phyloP scores from a whole-genome alignment of 2,113 vertebrate species.

The Microcebus lehilahytsara region DNA sequence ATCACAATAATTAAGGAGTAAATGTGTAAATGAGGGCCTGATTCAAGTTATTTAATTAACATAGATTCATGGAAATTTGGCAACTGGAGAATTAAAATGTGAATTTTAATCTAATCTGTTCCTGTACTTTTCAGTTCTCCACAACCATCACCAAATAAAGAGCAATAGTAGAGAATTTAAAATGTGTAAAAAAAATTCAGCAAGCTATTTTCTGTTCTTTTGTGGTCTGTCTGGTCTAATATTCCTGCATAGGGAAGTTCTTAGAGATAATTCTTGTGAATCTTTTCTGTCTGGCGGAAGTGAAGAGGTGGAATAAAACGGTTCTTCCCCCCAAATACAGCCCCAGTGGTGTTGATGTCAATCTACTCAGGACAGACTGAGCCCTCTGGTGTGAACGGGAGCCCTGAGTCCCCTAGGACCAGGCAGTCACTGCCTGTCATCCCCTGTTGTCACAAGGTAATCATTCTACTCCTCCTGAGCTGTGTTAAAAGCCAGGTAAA shows the following conservation, averaged over 20 bases:
- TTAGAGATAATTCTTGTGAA: neutral
- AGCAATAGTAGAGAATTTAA: conserved; percentile 26
- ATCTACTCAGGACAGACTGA: neutral
- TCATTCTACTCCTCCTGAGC: neutral
- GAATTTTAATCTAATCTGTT: conserved; percentile 71
- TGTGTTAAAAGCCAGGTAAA: neutral
- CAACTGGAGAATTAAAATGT: conserved; percentile 71
- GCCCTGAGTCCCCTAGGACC: neutral
- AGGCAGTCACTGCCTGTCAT: neutral
- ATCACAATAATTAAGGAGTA: conserved; percentile 77
- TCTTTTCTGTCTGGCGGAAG: neutral
- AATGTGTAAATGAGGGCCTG: conserved; percentile 72
- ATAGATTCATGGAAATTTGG: conserved; percentile 70
- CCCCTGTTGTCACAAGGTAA: neutral
- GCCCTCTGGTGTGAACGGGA: neutral
- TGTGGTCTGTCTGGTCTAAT: neutral
- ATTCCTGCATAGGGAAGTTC: neutral
- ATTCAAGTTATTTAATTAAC: conserved; percentile 76
- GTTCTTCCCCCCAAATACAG: neutral
- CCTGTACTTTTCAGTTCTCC: conserved; percentile 45
- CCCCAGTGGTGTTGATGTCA: neutral
- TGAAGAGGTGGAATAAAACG: neutral
- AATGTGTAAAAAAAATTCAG: neutral
- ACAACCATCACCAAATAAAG: conserved; percentile 60
- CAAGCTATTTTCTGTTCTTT: neutral